Base-by-base conservation (phyloP, 2,888 invertebrate species). In the Caenorhabditis sp. region DNA sequence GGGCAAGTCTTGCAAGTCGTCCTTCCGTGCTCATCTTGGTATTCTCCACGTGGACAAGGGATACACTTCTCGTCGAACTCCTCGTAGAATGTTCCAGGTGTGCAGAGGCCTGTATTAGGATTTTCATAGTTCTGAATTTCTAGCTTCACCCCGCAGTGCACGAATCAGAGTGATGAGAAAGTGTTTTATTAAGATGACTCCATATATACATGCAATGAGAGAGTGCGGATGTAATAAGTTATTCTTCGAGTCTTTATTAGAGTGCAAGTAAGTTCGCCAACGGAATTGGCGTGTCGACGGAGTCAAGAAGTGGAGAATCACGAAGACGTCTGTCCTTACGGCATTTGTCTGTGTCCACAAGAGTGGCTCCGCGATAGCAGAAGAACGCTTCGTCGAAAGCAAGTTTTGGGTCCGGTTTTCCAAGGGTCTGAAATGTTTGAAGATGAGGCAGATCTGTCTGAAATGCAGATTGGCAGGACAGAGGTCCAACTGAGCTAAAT, bases 331-430 rank as follows among this genome's bases (percentile, higher is more conserved):
- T 76, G 24, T 82, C 82, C 87, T 87, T 88, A 87, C 87, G 86
- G 72, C 89, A 89, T 81, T 84, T 86, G 73, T 89, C 88, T 44
- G 84, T 87, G 56, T 87, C 80, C 59, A 84, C 74, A 12, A 88
- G 84, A 1, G 82, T 85, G 3, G 87, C 80, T 64, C 89, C 91
- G 56, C 90, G 90, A 66, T 90, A 90, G 82, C 91, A 91, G 89
- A 91, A 91, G 85, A 87, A 90, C 7, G 90, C 90, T 76, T 91
- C 91, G 47, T 90, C 91, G 77, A 90, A 91, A 7, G 83, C 63
- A 44, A 91, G 85, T 16, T 80, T 83, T 26, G 88, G 84, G 19
- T 87, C 82, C 3, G 91, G 91, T 80, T 91, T 91, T 24, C 90
- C 90, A 19, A 90, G 86, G 5, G 86, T 76, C 88, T 90, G 35